Conservation (phyloP, 2,797 vertebrate species). For the Eulemur albifrons region DNA sequence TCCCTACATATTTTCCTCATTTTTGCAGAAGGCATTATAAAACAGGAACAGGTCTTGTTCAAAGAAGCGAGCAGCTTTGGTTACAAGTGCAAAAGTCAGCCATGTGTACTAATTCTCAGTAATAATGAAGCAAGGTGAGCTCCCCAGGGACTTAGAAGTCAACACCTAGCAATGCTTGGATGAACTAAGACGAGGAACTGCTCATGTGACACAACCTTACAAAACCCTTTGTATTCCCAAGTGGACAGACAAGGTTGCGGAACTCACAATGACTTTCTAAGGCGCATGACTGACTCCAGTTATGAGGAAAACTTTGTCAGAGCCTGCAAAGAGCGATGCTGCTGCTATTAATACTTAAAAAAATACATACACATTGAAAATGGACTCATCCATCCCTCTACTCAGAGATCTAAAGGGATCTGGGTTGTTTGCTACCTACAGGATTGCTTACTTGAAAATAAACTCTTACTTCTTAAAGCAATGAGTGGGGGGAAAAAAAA, state of each 20-base stretch:
- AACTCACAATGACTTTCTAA: neutral
- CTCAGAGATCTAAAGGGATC: neutral
- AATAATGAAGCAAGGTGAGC: conserved; percentile 92
- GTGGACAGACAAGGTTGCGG: neutral
- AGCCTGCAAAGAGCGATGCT: neutral
- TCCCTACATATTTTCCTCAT: neutral
- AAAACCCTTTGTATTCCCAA: conserved; percentile 73
- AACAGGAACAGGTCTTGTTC: conserved; percentile 84
- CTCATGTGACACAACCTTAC: conserved; percentile 78
- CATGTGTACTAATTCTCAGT: conserved; percentile 90
- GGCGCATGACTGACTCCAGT: neutral
- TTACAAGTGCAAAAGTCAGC: conserved; percentile 89
- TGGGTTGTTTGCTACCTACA: neutral
- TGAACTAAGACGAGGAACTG: conserved; percentile 76
- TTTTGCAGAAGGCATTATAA: conserved; percentile 81
- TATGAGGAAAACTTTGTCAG: neutral
- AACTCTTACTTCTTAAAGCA: conserved; percentile 1
- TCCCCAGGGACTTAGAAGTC: conserved; percentile 87
- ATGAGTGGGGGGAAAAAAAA: neutral
- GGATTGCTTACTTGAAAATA: neutral
- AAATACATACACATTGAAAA: neutral
- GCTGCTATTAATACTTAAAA: neutral
- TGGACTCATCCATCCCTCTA: neutral
- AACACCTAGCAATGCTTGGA: conserved; percentile 85
- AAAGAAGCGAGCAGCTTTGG: conserved; percentile 87